Evolutionary conservation across 2,888 invertebrate species (phyloP).

Genomic region (Xestia xanthographa): DNA sequence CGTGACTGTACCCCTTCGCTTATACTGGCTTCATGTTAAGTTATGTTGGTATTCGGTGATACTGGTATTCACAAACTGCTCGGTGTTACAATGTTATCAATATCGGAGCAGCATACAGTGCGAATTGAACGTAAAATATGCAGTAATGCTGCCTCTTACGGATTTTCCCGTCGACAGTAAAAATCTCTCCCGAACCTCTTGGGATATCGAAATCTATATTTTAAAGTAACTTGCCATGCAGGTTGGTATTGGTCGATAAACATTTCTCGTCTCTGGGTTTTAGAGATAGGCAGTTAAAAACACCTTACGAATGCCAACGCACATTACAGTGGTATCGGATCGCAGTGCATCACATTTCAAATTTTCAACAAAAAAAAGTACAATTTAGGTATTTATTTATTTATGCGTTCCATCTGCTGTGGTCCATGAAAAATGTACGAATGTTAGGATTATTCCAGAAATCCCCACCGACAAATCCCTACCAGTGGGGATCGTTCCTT

Average conservation of each 20-base stretch:
- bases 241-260: background rate
- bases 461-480: too few species aligned
- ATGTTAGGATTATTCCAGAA: too few species aligned
- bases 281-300: background rate
- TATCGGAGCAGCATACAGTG: slow-evolving; percentile 6
- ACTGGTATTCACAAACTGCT: background rate
- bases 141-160: slow-evolving; percentile 10
- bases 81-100: slow-evolving; percentile 24
- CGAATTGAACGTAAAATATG: slow-evolving; percentile 38
- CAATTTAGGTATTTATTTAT: background rate
- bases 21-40: background rate
- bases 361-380: background rate
- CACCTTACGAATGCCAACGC: background rate
- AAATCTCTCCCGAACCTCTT: background rate
- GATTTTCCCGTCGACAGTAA: slow-evolving; percentile 23
- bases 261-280: background rate
- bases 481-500: too few species aligned
- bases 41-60: background rate
- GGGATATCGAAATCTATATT: slow-evolving; percentile 31
- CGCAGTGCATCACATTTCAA: too few species aligned
- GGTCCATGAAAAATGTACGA: background rate
- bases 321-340: background rate
- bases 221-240: slow-evolving; percentile 7
- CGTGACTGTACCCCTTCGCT: background rate
- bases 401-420: background rate